These are phyloP conservation scores for Arothron firmamentum DNA, from an alignment of 2,113 vertebrate genomes.

Conservation along the genomic window DNA sequence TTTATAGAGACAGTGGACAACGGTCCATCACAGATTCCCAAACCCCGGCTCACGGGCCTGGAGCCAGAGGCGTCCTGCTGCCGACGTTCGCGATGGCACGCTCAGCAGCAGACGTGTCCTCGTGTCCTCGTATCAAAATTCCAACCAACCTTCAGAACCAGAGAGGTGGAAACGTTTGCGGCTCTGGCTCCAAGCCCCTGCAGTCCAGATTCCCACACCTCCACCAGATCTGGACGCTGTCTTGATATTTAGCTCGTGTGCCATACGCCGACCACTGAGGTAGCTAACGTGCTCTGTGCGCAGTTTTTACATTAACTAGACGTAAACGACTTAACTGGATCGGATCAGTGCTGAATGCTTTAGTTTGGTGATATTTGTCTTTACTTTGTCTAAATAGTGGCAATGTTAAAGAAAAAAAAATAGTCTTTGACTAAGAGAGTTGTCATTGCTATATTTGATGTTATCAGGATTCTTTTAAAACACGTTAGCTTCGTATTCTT, in stretches of 20 bases:
- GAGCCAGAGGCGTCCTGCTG: constrained; percentile 24
- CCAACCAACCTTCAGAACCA: not conserved
- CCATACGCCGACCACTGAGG: constrained; percentile 48
- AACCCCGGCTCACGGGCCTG: constrained; percentile 36
- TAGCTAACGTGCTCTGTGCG: constrained; percentile 56
- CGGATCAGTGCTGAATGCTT: constrained; percentile 45
- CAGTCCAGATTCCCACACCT: constrained; percentile 14
- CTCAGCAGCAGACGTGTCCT: constrained; percentile 2
- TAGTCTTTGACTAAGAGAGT: constrained; percentile 23
- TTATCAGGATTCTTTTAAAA: constrained; percentile 5
- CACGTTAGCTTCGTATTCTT: constrained; percentile 13
- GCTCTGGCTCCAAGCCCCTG: constrained; percentile 52
- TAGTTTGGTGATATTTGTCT: constrained; percentile 49
- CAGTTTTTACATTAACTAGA: constrained; percentile 44
- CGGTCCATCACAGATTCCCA: constrained; percentile 32
- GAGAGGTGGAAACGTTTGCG: not conserved
- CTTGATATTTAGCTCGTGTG: constrained; percentile 54
- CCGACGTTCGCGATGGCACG: not conserved
- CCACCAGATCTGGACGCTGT: constrained; percentile 38
- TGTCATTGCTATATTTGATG: constrained; percentile 38
- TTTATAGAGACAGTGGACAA: constrained; percentile 1
- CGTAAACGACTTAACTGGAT: constrained; percentile 29
- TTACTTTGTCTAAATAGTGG: constrained; percentile 41
- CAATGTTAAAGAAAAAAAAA: constrained; percentile 22
- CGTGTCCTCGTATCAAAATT: not conserved